These are phyloP conservation scores for Brotula barbata DNA, from an alignment of 2,797 vertebrate species.

Conservation along the genomic window DNA sequence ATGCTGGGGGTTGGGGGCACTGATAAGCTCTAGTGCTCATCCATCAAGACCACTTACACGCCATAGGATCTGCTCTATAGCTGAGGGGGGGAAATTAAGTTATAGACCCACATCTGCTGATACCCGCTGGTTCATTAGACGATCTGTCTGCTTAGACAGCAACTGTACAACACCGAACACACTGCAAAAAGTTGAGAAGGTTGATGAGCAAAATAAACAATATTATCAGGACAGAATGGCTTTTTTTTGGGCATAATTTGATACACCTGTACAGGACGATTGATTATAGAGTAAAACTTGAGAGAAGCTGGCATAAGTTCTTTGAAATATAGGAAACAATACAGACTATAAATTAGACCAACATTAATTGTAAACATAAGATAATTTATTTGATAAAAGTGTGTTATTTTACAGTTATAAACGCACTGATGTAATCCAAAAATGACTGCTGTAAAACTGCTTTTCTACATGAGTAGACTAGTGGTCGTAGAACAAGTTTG, in stretches of 20 bases:
- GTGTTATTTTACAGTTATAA: too few relatives aligned
- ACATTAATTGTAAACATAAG: too few relatives aligned
- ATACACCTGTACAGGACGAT: too few relatives aligned
- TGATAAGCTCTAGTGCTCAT: constrained; percentile 76
- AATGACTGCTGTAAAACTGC: too few relatives aligned
- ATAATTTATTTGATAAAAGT: too few relatives aligned
- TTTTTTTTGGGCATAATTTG: background rate
- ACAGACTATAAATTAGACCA: too few relatives aligned
- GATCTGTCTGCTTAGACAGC: constrained; percentile 70
- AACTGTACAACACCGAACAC: constrained; percentile 54
- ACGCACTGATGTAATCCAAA: too few relatives aligned
- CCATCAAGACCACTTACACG: constrained; percentile 84
- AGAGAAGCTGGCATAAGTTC: too few relatives aligned
- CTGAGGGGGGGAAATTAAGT: constrained; percentile 78
- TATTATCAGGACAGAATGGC: background rate
- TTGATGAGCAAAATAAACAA: background rate
- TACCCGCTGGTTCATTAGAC: constrained; percentile 82
- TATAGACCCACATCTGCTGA: constrained; percentile 81
- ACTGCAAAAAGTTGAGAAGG: constrained; percentile 38
- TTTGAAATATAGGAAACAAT: too few relatives aligned
- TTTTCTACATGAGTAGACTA: too few relatives aligned
- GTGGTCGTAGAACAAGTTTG: too few relatives aligned
- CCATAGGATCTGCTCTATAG: constrained; percentile 82
- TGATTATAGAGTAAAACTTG: too few relatives aligned
- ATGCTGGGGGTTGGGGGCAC: constrained; percentile 55